phyloP scores from a whole-genome alignment of 2,113 vertebrate species.

The Callaeas wilsoni region DNA sequence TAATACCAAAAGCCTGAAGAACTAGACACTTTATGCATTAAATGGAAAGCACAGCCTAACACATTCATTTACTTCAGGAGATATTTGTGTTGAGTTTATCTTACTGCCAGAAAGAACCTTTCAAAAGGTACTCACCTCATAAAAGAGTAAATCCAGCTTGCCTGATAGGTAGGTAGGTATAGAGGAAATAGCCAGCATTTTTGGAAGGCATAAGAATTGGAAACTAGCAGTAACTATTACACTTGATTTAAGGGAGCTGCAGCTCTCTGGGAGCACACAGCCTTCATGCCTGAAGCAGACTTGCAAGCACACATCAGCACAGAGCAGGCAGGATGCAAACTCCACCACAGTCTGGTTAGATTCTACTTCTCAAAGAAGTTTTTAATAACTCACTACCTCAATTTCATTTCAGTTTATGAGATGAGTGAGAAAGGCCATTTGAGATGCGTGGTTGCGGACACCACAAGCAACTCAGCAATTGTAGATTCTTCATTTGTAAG shows the following conservation, averaged over 20 bases:
- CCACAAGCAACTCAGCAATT: background rate
- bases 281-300: background rate
- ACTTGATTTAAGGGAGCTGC: background rate
- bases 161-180: background rate
- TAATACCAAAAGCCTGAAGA: background rate
- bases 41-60: background rate
- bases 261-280: background rate
- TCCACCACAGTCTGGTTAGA: background rate
- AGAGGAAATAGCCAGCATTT: background rate
- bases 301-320: background rate
- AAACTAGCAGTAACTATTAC: background rate
- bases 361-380: background rate
- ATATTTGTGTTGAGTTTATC: background rate
- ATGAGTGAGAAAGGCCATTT: background rate
- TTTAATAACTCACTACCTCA: background rate
- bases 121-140: background rate
- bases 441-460: background rate
- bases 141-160: background rate
- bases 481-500: background rate
- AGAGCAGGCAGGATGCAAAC: background rate
- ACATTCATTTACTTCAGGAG: background rate
- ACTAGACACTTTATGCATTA: background rate
- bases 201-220: background rate
- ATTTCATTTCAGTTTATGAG: background rate
- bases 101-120: background rate